Conservation (phyloP, 2,888 invertebrate species). For the Eutolmus rufibarbis region DNA sequence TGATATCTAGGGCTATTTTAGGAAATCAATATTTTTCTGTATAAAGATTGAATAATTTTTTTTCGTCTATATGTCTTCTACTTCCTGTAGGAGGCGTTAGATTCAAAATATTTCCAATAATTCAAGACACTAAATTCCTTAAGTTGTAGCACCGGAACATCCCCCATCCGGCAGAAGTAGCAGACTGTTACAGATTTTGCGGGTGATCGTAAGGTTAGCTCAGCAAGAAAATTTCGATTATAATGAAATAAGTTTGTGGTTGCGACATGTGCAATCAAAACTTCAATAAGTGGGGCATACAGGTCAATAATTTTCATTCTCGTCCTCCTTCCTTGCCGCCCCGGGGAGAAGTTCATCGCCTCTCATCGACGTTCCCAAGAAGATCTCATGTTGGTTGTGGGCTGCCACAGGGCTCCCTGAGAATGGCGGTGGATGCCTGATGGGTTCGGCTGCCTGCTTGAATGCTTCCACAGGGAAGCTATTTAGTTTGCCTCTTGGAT, state of each 20-base stretch:
- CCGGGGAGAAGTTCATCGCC: not conserved
- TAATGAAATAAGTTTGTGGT: constrained; percentile 45
- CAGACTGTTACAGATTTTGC: not conserved
- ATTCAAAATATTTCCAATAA: not conserved
- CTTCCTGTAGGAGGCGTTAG: not conserved
- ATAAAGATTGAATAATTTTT: not conserved
- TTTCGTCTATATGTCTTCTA: not conserved
- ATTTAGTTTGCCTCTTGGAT: not conserved
- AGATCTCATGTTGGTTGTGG: not conserved
- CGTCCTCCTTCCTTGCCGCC: not conserved
- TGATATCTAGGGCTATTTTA: not conserved
- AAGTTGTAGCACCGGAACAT: not conserved
- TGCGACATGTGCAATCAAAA: constrained; percentile 46
- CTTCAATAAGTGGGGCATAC: constrained; percentile 36
- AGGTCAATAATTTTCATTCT: not conserved
- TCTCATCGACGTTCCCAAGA: not conserved
- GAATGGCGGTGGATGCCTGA: not conserved
- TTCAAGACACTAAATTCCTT: not conserved
- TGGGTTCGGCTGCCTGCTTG: not conserved
- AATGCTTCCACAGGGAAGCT: not conserved
- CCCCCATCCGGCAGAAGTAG: not conserved
- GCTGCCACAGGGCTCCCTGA: not conserved
- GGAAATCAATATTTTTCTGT: not conserved
- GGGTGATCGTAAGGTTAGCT: not conserved
- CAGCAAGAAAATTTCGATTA: not conserved